These are phyloP conservation scores for Vannuccia rotundouncinata DNA, from an alignment of 2,888 invertebrate species.

Conservation along the genomic window DNA sequence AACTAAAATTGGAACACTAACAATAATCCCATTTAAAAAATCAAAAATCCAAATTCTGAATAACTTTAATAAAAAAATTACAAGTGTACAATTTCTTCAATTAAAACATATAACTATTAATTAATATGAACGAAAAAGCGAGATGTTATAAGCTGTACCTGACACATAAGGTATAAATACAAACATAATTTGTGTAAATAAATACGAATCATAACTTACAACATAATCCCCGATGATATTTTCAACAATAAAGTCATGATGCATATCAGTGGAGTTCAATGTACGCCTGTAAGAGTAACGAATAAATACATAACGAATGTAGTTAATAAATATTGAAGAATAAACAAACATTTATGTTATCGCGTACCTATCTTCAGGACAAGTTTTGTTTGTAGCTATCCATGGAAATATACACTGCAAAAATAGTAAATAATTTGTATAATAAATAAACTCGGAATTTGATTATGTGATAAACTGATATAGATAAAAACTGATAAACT, in stretches of 20 bases:
- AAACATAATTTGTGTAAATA: too few species aligned
- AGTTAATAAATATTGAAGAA: neutral
- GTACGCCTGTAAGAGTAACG: constrained; percentile 44
- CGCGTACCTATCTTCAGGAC: constrained; percentile 47
- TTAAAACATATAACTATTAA: too few species aligned
- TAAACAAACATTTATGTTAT: neutral
- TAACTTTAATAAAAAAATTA: too few species aligned
- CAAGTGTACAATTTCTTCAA: too few species aligned
- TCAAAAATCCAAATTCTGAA: too few species aligned
- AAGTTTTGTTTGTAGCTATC: constrained; percentile 46
- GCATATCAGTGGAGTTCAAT: constrained; percentile 40
- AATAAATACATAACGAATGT: constrained; percentile 35
- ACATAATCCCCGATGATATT: constrained; percentile 51
- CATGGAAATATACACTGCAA: constrained; percentile 48
- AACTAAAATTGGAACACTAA: too few species aligned
- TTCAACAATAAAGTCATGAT: constrained; percentile 50
- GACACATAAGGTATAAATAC: too few species aligned
- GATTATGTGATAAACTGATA: neutral
- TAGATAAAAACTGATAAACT: neutral
- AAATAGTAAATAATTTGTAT: constrained; percentile 22
- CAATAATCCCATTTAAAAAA: too few species aligned
- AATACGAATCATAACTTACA: constrained; percentile 43
- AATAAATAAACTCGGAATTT: neutral
- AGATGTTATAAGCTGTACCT: too few species aligned
- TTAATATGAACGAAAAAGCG: too few species aligned